phyloP scores from a whole-genome alignment of 2,797 vertebrate species.

The Poecile montanus region DNA sequence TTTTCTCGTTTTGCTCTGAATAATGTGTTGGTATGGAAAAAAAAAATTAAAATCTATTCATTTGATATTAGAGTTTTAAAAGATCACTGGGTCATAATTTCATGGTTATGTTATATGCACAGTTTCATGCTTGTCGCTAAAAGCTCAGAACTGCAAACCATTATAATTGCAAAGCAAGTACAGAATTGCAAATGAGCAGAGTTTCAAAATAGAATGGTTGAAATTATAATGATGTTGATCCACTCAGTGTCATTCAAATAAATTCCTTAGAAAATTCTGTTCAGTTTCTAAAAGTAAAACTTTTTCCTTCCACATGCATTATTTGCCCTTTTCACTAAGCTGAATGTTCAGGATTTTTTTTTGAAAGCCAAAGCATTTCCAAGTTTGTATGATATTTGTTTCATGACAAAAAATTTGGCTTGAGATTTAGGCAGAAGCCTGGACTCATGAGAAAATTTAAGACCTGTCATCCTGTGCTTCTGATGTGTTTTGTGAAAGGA shows the following conservation, averaged over 20 bases:
- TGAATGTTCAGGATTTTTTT: neutral
- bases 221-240: slow-evolving; percentile 8
- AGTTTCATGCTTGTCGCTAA: neutral
- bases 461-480: neutral
- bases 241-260: neutral
- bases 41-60: neutral
- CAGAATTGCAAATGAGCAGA: slow-evolving; percentile 11
- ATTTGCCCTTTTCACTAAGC: neutral
- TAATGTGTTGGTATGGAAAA: neutral
- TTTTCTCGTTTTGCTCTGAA: neutral
- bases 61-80: neutral
- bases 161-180: slow-evolving; percentile 1
- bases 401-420: neutral
- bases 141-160: neutral
- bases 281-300: neutral
- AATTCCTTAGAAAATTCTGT: neutral
- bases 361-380: neutral
- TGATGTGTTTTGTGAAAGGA: neutral
- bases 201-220: slow-evolving; percentile 4
- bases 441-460: neutral
- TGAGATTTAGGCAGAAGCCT: neutral
- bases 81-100: neutral
- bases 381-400: neutral
- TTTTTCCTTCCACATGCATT: neutral
- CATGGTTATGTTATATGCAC: neutral